Evolutionary conservation across 2,113 vertebrate species (phyloP), one percentile per base, ranked within the genome.

Genomic region (Alligator mississippiensis): DNA sequence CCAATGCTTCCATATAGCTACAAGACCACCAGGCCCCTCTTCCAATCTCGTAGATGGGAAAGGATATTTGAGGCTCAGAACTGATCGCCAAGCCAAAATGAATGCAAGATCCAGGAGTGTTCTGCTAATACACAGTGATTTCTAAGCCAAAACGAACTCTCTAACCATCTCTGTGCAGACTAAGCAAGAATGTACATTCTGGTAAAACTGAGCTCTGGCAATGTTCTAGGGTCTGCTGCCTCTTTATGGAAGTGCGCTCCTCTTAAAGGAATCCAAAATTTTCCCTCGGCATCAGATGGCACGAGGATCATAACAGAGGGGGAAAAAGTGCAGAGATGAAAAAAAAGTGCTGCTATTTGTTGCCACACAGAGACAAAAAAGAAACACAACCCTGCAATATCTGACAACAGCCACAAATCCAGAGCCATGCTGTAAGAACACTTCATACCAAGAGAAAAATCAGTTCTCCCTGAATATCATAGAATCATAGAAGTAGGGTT

Each of bases 401-500:
- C 34, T 34, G 68, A 70, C 30, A n/a, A n/a, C 28, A 9, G 17
- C 57, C 19, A n/a, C 28, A 18, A n/a, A 38, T 5, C 10, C 58
- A 34, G 57, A 30, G 57, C 28, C 21, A n/a, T 30, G 30, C 9
- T 63, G 61, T 25, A 28, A 28, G 17, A 55, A 21, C 15, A 60
- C n/a, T 34, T 34, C 77, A 5, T 1, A 2, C 0, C 11, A 15
- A 59, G 0, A 57, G 84, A 27, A n/a, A 83, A 30, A 72, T 12
- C 4, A 3, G 0, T 34, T 60, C 59, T 0, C 10, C 3, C 60
- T 38, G 1, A 78, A 63, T 15, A 15, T 34, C 34, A 34, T 34
- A 34, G 34, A 34, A 34, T 34, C 34, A 34, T 34, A 34, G 34
- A 34, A 34, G 34, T 34, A 34, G 4, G 34, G 34, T 34, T 34